Percentiles rank a stretch among this genome's conserved stretches.
These are phyloP conservation scores for Arothron firmamentum DNA, from an alignment of 2,113 vertebrate genomes.

Conservation along the genomic window DNA sequence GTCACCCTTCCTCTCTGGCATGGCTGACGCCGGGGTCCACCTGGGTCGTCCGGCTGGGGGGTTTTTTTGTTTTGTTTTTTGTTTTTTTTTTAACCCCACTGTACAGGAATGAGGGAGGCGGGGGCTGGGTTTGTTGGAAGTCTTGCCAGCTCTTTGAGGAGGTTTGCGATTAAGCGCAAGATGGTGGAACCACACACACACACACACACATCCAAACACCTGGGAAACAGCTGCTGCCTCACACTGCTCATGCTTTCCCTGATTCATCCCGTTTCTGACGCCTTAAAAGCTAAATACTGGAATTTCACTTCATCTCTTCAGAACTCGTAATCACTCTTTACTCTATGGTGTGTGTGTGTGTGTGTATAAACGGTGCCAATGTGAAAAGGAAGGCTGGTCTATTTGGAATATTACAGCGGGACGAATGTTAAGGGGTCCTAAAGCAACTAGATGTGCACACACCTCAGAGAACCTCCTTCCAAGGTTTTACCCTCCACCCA, in stretches of 20 bases:
- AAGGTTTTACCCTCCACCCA: slow-evolving; percentile 45
- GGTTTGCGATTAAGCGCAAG: slow-evolving; percentile 59
- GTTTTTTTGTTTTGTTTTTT: too few species aligned
- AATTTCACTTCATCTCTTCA: not conserved
- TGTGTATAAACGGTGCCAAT: too few species aligned
- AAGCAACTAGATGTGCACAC: slow-evolving; percentile 7
- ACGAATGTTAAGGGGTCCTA: too few species aligned
- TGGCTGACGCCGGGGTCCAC: slow-evolving; percentile 53
- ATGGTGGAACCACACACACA: slow-evolving; percentile 55
- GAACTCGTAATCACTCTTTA: too few species aligned
- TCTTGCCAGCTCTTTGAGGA: slow-evolving; percentile 63
- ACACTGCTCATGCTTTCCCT: too few species aligned
- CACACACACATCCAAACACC: slow-evolving; percentile 63
- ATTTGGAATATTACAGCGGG: too few species aligned
- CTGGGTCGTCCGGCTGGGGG: slow-evolving; percentile 38
- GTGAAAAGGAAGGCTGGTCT: too few species aligned
- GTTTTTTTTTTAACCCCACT: slow-evolving; percentile 44
- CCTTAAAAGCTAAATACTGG: too few species aligned
- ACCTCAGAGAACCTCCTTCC: slow-evolving; percentile 13
- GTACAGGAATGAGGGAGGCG: slow-evolving; percentile 48
- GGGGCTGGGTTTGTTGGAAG: slow-evolving; percentile 57
- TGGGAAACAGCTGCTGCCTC: slow-evolving; percentile 67
- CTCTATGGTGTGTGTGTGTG: too few species aligned
- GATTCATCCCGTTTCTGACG: too few species aligned
- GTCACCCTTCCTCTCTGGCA: slow-evolving; percentile 27